Percentiles rank a stretch among this genome's conserved stretches.
Conservation (phyloP, 2,113 vertebrate species). For the Percina caprodes region DNA sequence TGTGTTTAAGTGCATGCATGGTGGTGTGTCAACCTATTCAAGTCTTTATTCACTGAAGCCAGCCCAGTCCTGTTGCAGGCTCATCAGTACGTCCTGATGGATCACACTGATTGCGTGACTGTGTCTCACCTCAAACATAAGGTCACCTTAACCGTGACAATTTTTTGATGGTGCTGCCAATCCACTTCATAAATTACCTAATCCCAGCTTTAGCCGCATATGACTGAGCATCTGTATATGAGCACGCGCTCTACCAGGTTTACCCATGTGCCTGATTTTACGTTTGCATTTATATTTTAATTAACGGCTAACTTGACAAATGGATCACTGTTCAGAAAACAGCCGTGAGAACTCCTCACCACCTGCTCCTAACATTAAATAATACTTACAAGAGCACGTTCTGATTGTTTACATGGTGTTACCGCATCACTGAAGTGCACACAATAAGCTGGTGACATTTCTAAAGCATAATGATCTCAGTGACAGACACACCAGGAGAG, state of each 20-base stretch:
- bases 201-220: not conserved
- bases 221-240: no score
- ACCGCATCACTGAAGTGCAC: not conserved
- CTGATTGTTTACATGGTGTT: constrained; percentile 21
- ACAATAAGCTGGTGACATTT: constrained; percentile 21
- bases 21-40: not conserved
- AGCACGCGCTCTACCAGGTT: no score
- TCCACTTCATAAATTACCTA: not conserved
- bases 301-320: not conserved
- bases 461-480: not conserved
- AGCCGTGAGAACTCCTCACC: not conserved
- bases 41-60: not conserved
- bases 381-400: not conserved
- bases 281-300: not conserved
- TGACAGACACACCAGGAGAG: constrained; percentile 26
- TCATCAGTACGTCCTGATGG: constrained; percentile 7
- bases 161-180: not conserved
- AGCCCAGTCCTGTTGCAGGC: not conserved
- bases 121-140: not conserved
- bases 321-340: not conserved
- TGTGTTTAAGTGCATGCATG: not conserved
- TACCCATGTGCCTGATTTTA: no score
- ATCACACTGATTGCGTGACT: not conserved
- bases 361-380: not conserved
- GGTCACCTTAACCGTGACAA: no score